Base-by-base conservation (phyloP, 2,113 vertebrate species). In the Rhinogobius similis region DNA sequence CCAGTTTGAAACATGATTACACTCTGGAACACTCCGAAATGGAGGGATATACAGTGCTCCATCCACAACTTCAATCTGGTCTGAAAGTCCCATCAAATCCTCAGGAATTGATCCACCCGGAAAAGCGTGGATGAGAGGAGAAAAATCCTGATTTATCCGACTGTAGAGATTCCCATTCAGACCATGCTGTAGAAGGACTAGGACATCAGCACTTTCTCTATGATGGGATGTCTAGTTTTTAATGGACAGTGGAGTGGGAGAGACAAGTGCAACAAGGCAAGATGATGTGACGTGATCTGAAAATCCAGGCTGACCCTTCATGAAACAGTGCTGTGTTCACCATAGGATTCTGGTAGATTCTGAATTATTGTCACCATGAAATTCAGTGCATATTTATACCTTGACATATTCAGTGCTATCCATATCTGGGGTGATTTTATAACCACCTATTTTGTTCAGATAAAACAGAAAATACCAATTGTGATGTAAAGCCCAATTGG, bases 41-140 rank as follows among this genome's bases (percentile, higher is more conserved):
- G 67, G 64, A 75, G 61, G 50, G 69, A 78, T 76, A 77, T 74
- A 63, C 39, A 72, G 44, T 72, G 50, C 10, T 61, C 70, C 80
- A 68, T 55, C 23, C 23, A 70, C 73, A 72, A 32, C 75, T 80
- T 84, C 72, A 81, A 75, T 82, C 73, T 74, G 55, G 63, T 2
- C 66, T 4, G 41, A 63, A 78, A 78, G 72, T 71, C 81, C 82
- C 55, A 20, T 58, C 55, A 58, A 82, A 80, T 83, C 85, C 75
- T 56, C 69, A 76, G 81, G 81, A 87, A 81, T 74, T 76, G 87
- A 82, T 88, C 80, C 74, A 76, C 72, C 67, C 38, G 48, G 78
- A 74, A 72, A 67, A 44, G 50, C 43, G 32, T 56, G 18, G 39
- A 80, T 72, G 27, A 65, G 71, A 73, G 74, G 72, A 72, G 69